A percentile compares a stretch with the other conserved stretches of the same genome.
Evolutionary conservation across 30 jellyfish, hydroid and myxozoan genomes (phyloP).

Genomic region (Aurelia aurita complex sp. Pacific): DNA sequence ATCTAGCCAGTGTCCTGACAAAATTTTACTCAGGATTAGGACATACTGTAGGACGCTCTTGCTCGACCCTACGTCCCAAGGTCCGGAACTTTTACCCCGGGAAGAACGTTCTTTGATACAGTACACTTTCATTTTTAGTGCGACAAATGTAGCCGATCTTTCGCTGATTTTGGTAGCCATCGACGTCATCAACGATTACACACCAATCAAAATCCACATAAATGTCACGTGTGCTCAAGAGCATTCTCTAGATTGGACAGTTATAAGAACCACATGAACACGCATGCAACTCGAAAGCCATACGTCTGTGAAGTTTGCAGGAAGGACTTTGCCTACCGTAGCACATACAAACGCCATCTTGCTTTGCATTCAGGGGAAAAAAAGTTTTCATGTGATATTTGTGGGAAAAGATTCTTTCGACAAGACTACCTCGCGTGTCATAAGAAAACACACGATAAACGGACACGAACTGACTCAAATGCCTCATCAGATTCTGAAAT

Average conservation of each 20-base stretch:
- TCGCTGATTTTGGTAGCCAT: conserved; percentile 75
- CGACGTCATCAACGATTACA: conserved; percentile 74
- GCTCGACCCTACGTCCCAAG: too few species aligned
- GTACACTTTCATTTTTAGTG: conserved; percentile 29
- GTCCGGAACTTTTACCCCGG: not conserved
- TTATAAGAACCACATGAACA: conserved; percentile 68
- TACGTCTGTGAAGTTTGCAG: conserved; percentile 54
- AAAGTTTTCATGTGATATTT: conserved; percentile 57
- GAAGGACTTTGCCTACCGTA: conserved; percentile 55
- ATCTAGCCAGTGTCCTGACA: too few species aligned
- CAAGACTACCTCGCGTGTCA: conserved; percentile 61
- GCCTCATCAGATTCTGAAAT: conserved; percentile 54
- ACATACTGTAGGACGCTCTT: not conserved
- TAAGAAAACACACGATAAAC: conserved; percentile 48
- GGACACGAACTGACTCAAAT: conserved; percentile 23
- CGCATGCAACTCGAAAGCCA: conserved; percentile 67
- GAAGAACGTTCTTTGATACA: not conserved
- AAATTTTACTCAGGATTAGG: too few species aligned
- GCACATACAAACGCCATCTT: conserved; percentile 70
- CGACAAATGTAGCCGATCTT: conserved; percentile 62
- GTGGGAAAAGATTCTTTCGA: conserved; percentile 62
- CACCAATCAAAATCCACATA: conserved; percentile 63
- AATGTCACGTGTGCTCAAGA: conserved; percentile 61
- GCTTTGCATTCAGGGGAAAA: conserved; percentile 49
- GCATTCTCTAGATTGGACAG: conserved; percentile 76